Evolutionary conservation across 2,113 vertebrate genomes (phyloP), one percentile per base, ranked within the genome.

Genomic region (Coryphaenoides rupestris): DNA sequence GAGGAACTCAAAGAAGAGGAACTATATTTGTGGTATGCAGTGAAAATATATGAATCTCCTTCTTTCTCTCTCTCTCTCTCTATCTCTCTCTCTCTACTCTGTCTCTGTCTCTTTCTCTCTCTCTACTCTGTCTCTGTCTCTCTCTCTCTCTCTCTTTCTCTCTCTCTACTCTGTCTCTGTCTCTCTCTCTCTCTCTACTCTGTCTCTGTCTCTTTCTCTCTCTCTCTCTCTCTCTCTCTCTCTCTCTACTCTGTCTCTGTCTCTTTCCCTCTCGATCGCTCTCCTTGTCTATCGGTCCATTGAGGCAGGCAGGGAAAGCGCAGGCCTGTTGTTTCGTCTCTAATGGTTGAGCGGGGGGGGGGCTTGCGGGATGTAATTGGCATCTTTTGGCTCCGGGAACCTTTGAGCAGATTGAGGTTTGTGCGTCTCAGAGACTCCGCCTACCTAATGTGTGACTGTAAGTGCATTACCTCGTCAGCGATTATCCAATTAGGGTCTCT

Each of bases 401-500:
- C 70, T 83, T 56, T 73, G 71, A 66, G 63, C 65, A 65, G 79
- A 86, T n/a, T 84, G 82, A 82, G 73, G 72, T 66, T 62, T 47
- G 72, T 71, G 77, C 72, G 78, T 80, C 74, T 77, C 73, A 72
- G 59, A 60, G 40, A 50, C 58, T 15, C 54, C 73, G 61, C 75
- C 63, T 12, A 60, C 77, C 73, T 58, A 76, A 81, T 66, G 72
- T 82, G 73, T 75, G n/a, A n/a, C n/a, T n/a, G n/a, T 80, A 78
- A 87, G 79, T 89, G 82, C 75, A 85, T 86, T 85, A 86, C 77
- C 78, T 77, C 74, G 10, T 33, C 53, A 66, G 74, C 63, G 61
- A 76, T 81, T 77, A 81, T 85, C 86, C 68, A 74, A 82, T 83
- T 82, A 84, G 68, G 15, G n/a, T 5, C 62, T 58, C 76, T 75